Evolutionary conservation across 2,113 vertebrate species (phyloP).

Genomic region (Brienomyrus brachyistius): DNA sequence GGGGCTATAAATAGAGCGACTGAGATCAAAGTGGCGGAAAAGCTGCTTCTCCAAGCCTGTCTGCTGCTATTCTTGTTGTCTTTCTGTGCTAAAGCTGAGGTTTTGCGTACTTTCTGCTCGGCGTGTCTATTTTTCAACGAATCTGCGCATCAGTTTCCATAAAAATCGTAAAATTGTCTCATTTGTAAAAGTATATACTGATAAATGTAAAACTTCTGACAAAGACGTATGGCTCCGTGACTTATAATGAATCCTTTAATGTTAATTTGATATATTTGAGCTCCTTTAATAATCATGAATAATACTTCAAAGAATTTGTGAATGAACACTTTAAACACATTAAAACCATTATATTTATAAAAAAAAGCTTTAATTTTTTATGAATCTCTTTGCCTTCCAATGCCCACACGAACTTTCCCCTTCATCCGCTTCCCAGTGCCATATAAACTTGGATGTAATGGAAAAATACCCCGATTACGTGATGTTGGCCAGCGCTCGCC

Average conservation of each 20-base stretch:
- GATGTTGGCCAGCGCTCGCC: background rate
- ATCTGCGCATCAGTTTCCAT: background rate
- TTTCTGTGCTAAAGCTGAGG: background rate
- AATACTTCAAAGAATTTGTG: background rate
- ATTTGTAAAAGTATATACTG: background rate
- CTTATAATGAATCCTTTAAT: constrained; percentile 1
- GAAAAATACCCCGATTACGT: background rate
- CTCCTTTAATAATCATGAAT: background rate
- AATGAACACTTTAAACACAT: background rate
- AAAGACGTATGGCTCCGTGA: background rate
- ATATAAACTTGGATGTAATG: background rate
- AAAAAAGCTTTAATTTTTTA: background rate
- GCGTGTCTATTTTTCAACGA: background rate
- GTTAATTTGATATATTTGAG: background rate
- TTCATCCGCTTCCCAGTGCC: background rate
- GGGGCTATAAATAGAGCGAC: background rate
- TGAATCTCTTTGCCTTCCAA: background rate
- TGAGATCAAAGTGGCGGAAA: background rate
- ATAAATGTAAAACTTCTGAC: background rate
- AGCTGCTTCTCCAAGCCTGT: background rate
- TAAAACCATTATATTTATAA: background rate
- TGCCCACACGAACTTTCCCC: background rate
- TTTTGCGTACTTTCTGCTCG: background rate
- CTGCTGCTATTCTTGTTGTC: background rate
- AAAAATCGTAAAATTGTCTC: background rate